phyloP scores from a whole-genome alignment of 2,797 vertebrate species.

The Peromyscus eremicus region DNA sequence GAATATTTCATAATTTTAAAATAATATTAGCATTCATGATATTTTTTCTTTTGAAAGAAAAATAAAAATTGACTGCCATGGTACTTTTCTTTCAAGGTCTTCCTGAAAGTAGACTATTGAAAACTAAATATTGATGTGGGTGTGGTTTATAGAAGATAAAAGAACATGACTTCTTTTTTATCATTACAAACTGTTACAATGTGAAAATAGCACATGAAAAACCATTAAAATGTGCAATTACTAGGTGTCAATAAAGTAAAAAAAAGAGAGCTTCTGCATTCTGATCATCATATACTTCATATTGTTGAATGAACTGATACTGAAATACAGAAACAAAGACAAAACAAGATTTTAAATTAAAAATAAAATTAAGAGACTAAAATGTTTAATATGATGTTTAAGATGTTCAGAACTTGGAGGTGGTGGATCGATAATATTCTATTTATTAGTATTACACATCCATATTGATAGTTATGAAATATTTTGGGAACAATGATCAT shows the following conservation, averaged over 20 bases:
- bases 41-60: background rate
- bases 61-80: background rate
- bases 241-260: background rate
- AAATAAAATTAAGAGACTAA: background rate
- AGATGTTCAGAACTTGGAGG: background rate
- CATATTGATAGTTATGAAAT: background rate
- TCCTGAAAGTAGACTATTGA: background rate
- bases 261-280: background rate
- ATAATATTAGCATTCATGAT: background rate
- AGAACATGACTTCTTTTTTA: background rate
- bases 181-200: background rate
- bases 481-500: background rate
- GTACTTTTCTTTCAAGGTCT: background rate
- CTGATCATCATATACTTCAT: background rate
- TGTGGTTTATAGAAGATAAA: accelerated
- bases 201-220: background rate
- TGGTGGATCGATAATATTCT: background rate
- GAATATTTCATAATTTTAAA: background rate
- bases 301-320: background rate
- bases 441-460: background rate
- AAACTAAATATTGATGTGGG: background rate
- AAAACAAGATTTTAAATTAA: background rate
- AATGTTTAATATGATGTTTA: background rate
- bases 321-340: background rate
- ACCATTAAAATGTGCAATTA: background rate